These are phyloP conservation scores for Phoxinus phoxinus DNA, from an alignment of 2,113 vertebrate genomes.

Conservation along the genomic window DNA sequence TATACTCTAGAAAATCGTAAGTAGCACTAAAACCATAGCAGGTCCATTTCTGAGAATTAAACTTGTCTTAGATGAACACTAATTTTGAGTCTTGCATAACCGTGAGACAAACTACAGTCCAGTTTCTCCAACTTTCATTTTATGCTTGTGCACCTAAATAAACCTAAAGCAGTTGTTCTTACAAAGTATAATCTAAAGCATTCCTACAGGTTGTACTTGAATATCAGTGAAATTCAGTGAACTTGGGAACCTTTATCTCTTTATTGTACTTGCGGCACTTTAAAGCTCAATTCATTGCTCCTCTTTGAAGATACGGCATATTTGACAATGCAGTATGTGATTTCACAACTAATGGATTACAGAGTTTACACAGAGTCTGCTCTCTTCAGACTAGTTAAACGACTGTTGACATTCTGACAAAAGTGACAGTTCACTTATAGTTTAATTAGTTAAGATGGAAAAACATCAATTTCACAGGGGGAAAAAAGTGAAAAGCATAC, in stretches of 20 bases:
- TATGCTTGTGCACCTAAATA: neutral
- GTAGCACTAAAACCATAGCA: neutral
- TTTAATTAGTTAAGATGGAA: neutral
- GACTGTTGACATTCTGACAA: neutral
- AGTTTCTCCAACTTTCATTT: neutral
- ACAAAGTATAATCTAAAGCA: neutral
- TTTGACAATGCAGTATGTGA: constrained; percentile 31
- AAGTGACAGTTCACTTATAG: neutral
- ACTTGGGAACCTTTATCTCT: constrained; percentile 51
- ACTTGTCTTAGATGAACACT: neutral
- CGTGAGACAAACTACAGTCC: neutral
- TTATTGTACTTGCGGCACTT: constrained; percentile 54
- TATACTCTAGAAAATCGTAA: neutral
- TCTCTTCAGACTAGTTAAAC: constrained; percentile 16
- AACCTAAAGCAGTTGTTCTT: neutral
- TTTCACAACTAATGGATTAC: constrained; percentile 48
- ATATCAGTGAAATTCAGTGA: constrained; percentile 7
- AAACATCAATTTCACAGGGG: neutral
- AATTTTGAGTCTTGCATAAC: neutral
- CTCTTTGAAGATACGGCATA: constrained; percentile 45
- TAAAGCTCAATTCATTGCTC: constrained; percentile 31
- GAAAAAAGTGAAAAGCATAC: neutral
- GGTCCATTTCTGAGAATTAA: neutral
- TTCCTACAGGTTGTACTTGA: neutral
- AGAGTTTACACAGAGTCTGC: constrained; percentile 15